Base-by-base conservation (phyloP, 2,797 vertebrate species). In the Myotis planiceps region DNA sequence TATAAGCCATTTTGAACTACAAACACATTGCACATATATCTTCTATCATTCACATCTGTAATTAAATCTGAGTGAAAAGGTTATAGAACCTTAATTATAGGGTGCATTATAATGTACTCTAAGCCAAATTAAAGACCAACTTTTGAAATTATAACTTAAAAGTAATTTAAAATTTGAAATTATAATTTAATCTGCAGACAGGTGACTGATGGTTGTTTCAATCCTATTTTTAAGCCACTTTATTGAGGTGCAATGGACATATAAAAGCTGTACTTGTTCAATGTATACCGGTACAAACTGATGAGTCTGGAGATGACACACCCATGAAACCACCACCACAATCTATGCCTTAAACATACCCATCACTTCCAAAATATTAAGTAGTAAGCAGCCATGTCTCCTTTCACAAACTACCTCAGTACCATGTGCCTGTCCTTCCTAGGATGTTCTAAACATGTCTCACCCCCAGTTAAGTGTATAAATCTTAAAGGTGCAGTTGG, bases 81-180 rank as follows among this genome's bases (percentile, higher is more conserved):
- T 21, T 29, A 53, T 37, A 27, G 27, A n/a, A 83, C 71, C 18
- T 71, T 32, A 60, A 60, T 69, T 42, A 69, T 19, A 78, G 63
- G 37, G 49, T 66, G n/a, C 75, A 32, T 68, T 68, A 83, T 58
- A 42, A 55, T 34, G 49, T 58, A 74, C 55, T 39, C 2, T 15
- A 68, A 78, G 27, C 7, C 15, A 53, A 81, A 76, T 45, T 53
- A 75, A 86, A 95, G 37, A 27, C 18, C 15, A 27, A 18, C 34
- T 81, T 93, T 90, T 74, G 13, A 93, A 85, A 72, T 79, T 25
- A 72, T 65, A 79, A 58, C 39, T 75, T 82, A 58, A 45, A 71
- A 83, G 80, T 47, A 79, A 51, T 82, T 49, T 37, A 37, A 66
- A 39, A 72, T 84, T 92, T 47, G 23, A 88, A 88, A 76, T 49